Evolutionary conservation across 2,113 vertebrate genomes (phyloP).

Genomic region (Brevimyrus niger): DNA sequence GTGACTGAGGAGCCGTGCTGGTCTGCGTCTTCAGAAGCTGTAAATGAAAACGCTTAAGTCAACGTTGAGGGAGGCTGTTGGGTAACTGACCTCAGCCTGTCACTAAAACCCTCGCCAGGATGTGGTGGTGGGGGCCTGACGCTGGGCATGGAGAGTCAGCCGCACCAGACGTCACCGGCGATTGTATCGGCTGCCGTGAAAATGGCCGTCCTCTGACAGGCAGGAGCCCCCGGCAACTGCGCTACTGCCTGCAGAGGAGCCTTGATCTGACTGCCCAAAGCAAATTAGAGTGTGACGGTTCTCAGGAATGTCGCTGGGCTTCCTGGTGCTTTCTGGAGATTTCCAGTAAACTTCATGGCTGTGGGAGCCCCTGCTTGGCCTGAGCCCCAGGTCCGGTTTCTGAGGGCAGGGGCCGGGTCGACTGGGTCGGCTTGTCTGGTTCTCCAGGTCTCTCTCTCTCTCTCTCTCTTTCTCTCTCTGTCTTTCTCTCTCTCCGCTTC

Average conservation of each 20-base stretch:
- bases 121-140: background rate
- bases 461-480: slow-evolving; percentile 14
- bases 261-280: background rate
- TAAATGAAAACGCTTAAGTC: background rate
- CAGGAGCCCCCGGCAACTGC: background rate
- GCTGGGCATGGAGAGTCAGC: background rate
- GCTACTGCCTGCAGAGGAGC: background rate
- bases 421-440: background rate
- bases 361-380: background rate
- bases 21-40: background rate
- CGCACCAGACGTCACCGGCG: background rate
- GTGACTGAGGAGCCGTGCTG: background rate
- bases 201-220: background rate
- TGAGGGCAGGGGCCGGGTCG: background rate
- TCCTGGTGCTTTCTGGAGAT: background rate
- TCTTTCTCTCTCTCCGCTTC: slow-evolving; percentile 1
- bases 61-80: background rate
- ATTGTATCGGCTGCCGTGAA: background rate
- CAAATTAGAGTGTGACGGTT: background rate
- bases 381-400: background rate
- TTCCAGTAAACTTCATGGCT: background rate
- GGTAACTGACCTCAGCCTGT: background rate
- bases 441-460: slow-evolving; percentile 21
- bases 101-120: background rate
- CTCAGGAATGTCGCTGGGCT: background rate